Percentiles rank a stretch among this genome's conserved stretches.
phyloP scores from a whole-genome alignment of 2,113 vertebrate genomes.

The Onychostoma macrolepis region DNA sequence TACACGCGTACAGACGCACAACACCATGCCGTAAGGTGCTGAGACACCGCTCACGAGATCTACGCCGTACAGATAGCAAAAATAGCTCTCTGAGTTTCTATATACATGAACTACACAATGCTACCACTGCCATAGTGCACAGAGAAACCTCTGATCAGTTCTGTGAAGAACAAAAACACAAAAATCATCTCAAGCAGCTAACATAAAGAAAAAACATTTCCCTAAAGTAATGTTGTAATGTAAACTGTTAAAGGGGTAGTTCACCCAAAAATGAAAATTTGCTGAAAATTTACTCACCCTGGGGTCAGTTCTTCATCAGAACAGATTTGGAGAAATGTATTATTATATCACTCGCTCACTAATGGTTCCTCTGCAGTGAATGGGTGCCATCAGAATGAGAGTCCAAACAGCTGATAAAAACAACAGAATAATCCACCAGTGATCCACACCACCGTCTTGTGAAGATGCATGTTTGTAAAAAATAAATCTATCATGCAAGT shows the following conservation, averaged over 20 bases:
- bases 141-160: slow-evolving; percentile 1
- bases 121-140: slow-evolving; percentile 29
- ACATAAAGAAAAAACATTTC: background rate
- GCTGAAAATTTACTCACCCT: no score
- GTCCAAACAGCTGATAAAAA: no score
- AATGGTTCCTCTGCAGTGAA: no score
- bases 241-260: background rate
- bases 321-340: background rate
- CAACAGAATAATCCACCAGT: no score
- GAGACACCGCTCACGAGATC: slow-evolving; percentile 21
- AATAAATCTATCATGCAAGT: no score
- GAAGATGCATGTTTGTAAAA: no score
- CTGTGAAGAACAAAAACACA: background rate
- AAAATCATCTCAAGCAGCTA: slow-evolving; percentile 10
- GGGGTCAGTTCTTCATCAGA: no score
- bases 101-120: slow-evolving; percentile 29
- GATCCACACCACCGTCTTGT: no score
- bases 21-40: slow-evolving; percentile 40
- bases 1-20: slow-evolving; percentile 20
- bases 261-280: no score
- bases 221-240: background rate
- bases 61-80: slow-evolving; percentile 37
- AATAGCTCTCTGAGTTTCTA: slow-evolving; percentile 50
- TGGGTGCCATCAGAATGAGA: no score
- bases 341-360: no score